Base-by-base conservation (phyloP, 2,797 vertebrate species). In the Poecilia velifera region DNA sequence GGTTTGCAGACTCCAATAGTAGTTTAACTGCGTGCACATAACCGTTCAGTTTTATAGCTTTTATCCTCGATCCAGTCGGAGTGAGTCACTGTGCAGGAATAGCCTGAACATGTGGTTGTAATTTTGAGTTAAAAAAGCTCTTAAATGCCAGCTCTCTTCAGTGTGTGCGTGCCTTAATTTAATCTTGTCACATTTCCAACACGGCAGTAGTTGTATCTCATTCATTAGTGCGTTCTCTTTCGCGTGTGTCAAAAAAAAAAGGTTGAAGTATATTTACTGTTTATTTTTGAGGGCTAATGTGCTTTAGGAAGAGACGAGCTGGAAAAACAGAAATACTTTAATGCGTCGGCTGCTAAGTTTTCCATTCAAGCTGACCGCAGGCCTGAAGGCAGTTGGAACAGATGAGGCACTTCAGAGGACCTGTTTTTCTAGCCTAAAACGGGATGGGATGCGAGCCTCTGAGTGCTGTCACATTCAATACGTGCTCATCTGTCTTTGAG, bases 81-180 rank as follows among this genome's bases (percentile, higher is more conserved):
- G 71, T 91, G 90, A 92, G 82, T 94, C 93, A 92, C 82, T 75
- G 72, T 34, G 34, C 77, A 76, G 88, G 73, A 93, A 93, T 85
- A 89, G 74, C 72, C 41, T 43, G 70, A 22, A 41, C 92, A 92
- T 92, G 88, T 94, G 93, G 86, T 88, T 91, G 76, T 91, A 90
- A 91, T 94, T 53, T 92, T 88, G 8, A 49, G 34, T 84, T 46
- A 34, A 76, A 45, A 59, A 89, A 87, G 57, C 25, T 80, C 78
- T 71, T 57, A 73, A 20, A 76, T 73, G 83, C 86, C 75, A 86
- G 84, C 64, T 80, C 62, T 10, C 82, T 66, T 79, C 34, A 55
- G 14, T 57, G 14, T 81, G 76, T 77, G 75, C 76, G 86, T 78
- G 68, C 85, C 84, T 85, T 82, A 80, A 47, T 81, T 82, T 43